These are phyloP conservation scores for Nomada ruficornis DNA, from an alignment of 2,888 invertebrate genomes.

Conservation along the genomic window DNA sequence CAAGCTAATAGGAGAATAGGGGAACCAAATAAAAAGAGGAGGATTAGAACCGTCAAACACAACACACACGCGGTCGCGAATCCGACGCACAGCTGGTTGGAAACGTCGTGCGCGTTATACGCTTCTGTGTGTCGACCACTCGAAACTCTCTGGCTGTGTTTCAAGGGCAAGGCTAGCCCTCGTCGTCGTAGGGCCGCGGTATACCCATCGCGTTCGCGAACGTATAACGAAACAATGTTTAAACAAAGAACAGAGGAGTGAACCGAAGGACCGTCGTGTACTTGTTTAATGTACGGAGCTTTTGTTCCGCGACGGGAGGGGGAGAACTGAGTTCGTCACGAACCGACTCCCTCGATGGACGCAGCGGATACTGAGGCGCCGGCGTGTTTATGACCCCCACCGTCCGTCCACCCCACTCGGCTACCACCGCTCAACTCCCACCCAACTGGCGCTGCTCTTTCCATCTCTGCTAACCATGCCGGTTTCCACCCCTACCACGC, in stretches of 20 bases:
- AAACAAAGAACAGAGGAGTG: too few relatives aligned
- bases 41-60: conserved; percentile 41
- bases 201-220: not conserved
- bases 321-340: conserved; percentile 30
- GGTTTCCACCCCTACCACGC: conserved; percentile 9
- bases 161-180: conserved; percentile 66
- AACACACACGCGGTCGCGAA: conserved; percentile 54
- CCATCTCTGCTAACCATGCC: conserved; percentile 19
- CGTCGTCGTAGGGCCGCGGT: conserved; percentile 46
- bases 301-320: conserved; percentile 37
- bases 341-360: conserved; percentile 70
- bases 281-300: conserved; percentile 1
- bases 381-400: conserved; percentile 80
- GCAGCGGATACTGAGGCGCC: conserved; percentile 81
- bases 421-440: not conserved
- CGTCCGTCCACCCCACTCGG: conserved; percentile 13
- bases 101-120: conserved; percentile 36
- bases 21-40: not conserved
- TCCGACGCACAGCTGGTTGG: conserved; percentile 50
- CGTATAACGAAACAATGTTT: too few relatives aligned
- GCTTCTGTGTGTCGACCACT: conserved; percentile 36
- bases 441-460: not conserved
- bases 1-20: too few relatives aligned
- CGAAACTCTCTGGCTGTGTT: conserved; percentile 30
- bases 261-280: not conserved